Evolutionary conservation across 30 jellyfish, hydroid and myxozoan species (phyloP).

Genomic region (Sanderia malayensis): DNA sequence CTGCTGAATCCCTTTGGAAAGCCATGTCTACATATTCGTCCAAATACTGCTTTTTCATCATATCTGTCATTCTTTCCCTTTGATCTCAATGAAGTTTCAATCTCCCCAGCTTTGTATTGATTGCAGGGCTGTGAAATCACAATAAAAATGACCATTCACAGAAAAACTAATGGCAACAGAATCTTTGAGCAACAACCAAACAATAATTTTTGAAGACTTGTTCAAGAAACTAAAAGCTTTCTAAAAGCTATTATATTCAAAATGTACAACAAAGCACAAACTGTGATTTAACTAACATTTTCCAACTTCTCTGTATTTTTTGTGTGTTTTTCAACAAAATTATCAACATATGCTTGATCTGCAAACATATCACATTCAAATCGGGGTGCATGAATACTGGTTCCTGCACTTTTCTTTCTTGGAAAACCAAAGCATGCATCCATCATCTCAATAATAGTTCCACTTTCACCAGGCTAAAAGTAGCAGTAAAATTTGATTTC

Average conservation of each 20-base stretch:
- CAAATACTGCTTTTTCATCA: constrained; percentile 22
- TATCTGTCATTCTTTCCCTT: constrained; percentile 15
- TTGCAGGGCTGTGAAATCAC: constrained; percentile 18
- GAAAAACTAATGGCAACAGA: no score
- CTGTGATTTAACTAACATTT: no score
- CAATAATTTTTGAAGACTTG: no score
- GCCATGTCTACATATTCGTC: constrained; percentile 24
- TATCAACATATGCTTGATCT: no score
- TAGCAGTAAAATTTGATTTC: no score
- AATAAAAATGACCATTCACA: no score
- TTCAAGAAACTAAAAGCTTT: no score
- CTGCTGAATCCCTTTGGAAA: constrained; percentile 18
- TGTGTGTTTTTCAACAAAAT: no score
- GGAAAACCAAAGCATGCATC: constrained; percentile 52
- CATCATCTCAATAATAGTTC: constrained; percentile 28
- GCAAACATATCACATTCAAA: constrained; percentile 27
- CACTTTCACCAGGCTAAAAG: constrained; percentile 26
- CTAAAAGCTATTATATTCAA: no score
- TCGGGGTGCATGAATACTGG: constrained; percentile 7
- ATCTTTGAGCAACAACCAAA: no score
- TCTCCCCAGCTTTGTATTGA: constrained; percentile 44
- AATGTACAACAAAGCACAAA: no score
- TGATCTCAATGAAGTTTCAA: constrained; percentile 20
- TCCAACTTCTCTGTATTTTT: no score
- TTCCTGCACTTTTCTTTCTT: constrained; percentile 40